Evolutionary conservation across 2,888 invertebrate species (phyloP), one percentile per base, ranked within the genome.

Genomic region (Gymnoscelis rufifasciata): DNA sequence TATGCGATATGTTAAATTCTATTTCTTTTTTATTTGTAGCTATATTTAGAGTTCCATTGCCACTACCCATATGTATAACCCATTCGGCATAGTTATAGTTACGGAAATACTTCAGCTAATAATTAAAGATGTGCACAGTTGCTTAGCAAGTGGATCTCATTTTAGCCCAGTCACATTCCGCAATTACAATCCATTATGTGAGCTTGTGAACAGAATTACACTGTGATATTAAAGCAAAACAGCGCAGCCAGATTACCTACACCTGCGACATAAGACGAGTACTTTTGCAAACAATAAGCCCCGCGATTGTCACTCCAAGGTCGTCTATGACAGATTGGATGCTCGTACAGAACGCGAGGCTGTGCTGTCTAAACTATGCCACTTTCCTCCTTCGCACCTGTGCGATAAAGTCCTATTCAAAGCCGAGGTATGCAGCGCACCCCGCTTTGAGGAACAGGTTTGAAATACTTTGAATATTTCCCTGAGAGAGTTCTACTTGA

Each of bases 241-340:
- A 7, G 1, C 7, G 15, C 14, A 10, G 10, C 19, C n/a, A 33
- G 31, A 33, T 56, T 26, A 26, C 26, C 52, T 38, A 39, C 35
- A 28, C 19, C 19, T 19, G 19, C 19, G 19, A 19, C 19, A 19
- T 5, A 19, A 48, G 51, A 41, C 33, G 37, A 49, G 47, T 33
- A 24, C 53, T 61, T 65, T 43, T 54, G 60, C 64, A 60, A 60
- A 71, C 70, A 71, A 68, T 71, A 57, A 49, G 56, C 51, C 56
- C 47, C 61, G 57, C 58, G 63, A 56, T 59, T 64, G 66, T 65
- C 62, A 52, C 48, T 46, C 26, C 68, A 71, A 70, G 68, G 70
- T 66, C 66, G 53, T 36, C 59, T 62, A 62, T 66, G 69, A 70
- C 66, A 55, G 63, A 67, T 69, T 57, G 62, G 53, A 60, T 59